Conservation (phyloP, 2,113 vertebrate genomes). For the Athene noctua region DNA sequence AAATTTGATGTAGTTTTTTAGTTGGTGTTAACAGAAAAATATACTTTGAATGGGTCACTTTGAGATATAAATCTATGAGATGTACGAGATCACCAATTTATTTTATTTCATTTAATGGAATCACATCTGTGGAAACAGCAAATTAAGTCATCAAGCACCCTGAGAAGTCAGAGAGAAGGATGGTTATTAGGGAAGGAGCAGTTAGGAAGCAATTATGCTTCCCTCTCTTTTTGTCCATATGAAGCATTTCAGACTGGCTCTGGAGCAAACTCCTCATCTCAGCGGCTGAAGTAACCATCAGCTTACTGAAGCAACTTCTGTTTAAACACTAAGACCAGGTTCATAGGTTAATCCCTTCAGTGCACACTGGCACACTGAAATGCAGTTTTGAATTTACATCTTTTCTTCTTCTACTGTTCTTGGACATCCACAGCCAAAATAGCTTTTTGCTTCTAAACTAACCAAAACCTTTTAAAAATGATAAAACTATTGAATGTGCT, state of each 20-base stretch:
- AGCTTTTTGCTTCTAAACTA: not conserved
- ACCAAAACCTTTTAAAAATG: not conserved
- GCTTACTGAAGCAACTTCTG: not conserved
- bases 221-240: not conserved
- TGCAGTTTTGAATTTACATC: not conserved
- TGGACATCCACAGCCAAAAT: not conserved
- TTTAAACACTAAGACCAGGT: not conserved
- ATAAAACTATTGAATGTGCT: not conserved
- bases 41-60: not conserved
- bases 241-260: not conserved
- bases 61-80: not conserved
- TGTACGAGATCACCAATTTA: not conserved
- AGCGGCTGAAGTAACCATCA: not conserved
- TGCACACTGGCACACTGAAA: not conserved
- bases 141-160: conserved; percentile 31
- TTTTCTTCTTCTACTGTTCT: not conserved
- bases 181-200: conserved; percentile 2
- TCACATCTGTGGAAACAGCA: conserved; percentile 14
- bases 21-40: not conserved
- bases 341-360: not conserved
- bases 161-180: not conserved
- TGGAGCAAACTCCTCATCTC: not conserved
- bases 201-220: conserved; percentile 33
- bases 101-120: conserved; percentile 28
- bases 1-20: not conserved